These are phyloP conservation scores for Sesamia nonagrioides DNA, from an alignment of 1,140 invertebrate species.

Conservation along the genomic window DNA sequence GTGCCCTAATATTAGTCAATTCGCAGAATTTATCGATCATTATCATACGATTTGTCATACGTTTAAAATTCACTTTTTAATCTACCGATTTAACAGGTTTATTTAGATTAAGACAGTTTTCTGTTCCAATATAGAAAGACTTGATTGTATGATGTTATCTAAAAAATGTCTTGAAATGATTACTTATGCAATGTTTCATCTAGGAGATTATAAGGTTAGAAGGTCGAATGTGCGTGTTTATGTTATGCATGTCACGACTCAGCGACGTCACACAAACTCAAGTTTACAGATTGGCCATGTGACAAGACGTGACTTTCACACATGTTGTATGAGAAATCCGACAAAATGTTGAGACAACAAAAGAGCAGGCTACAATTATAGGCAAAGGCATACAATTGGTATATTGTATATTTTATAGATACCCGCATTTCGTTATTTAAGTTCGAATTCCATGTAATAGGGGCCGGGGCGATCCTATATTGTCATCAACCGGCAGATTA, in stretches of 20 bases:
- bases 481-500: too few species aligned
- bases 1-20: neutral
- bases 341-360: neutral
- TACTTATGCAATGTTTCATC: constrained; percentile 15
- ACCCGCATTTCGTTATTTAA: too few species aligned
- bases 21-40: neutral
- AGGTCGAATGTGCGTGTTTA: constrained; percentile 29
- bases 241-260: neutral
- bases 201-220: constrained; percentile 11
- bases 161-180: neutral
- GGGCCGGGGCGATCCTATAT: too few species aligned
- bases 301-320: neutral
- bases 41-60: neutral
- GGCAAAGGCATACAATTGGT: too few species aligned
- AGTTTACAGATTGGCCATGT: neutral
- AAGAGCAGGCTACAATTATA: too few species aligned
- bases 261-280: neutral
- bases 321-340: neutral
- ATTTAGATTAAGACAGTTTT: neutral
- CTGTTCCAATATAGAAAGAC: neutral
- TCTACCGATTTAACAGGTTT: neutral
- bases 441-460: too few species aligned
- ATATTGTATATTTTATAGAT: too few species aligned
- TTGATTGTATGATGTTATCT: neutral
- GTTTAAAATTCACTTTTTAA: neutral